A percentile compares a stretch with the other conserved stretches of the same genome.
These are phyloP conservation scores for Chelonoidis abingdonii DNA, from an alignment of 2,113 vertebrate species.

Conservation along the genomic window DNA sequence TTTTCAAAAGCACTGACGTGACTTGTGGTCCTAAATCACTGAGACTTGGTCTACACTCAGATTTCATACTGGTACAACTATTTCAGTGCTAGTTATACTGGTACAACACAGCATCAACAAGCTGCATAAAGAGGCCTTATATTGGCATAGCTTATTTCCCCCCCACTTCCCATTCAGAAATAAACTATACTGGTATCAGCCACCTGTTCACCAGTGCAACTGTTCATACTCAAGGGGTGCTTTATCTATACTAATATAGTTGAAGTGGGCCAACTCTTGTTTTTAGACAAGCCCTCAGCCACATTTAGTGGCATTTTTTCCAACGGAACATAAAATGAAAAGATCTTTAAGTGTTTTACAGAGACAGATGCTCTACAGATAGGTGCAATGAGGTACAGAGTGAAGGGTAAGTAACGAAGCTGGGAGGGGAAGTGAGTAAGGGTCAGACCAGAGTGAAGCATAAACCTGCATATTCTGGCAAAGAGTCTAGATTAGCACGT, in stretches of 20 bases:
- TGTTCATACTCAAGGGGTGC: not conserved
- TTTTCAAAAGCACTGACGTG: not conserved
- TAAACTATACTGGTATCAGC: not conserved
- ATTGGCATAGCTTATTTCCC: no score
- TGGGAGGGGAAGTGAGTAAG: no score
- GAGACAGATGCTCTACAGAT: not conserved
- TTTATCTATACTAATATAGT: not conserved
- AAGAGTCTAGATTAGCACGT: not conserved
- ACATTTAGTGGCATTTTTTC: not conserved
- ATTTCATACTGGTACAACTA: rapidly evolving
- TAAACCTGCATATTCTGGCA: no score
- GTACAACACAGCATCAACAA: not conserved
- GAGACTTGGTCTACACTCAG: rapidly evolving
- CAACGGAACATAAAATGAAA: not conserved
- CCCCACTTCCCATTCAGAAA: not conserved
- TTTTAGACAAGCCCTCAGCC: not conserved
- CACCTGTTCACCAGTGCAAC: not conserved
- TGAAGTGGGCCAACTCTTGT: not conserved
- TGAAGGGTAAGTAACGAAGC: no score
- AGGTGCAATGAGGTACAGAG: no score
- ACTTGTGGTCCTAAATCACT: rapidly evolving
- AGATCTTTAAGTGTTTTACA: not conserved
- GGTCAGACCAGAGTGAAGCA: no score
- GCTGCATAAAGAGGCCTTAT: not conserved
- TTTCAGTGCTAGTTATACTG: rapidly evolving